These are phyloP conservation scores for Caenorhabditis becei DNA, from an alignment of 2,888 invertebrate species.

Conservation along the genomic window DNA sequence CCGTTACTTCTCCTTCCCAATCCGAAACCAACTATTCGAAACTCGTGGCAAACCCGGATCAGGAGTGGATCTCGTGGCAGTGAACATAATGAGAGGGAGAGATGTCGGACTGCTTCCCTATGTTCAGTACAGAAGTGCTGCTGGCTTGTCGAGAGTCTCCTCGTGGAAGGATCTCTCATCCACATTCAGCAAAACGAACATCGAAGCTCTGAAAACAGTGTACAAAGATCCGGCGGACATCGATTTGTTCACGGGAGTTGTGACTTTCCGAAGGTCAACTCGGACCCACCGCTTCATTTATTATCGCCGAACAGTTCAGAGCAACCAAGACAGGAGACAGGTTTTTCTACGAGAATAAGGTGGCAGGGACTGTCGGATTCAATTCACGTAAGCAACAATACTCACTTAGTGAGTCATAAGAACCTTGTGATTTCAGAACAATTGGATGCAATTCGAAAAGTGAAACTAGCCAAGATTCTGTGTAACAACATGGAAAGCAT, in stretches of 20 bases:
- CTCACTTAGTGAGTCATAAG: background rate
- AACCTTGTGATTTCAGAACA: conserved; percentile 15
- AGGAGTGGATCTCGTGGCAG: conserved; percentile 91
- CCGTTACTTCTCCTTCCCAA: conserved; percentile 68
- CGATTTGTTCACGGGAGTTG: conserved; percentile 69
- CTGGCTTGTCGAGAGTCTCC: conserved; percentile 52
- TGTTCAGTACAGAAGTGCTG: conserved; percentile 36
- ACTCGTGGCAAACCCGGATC: conserved; percentile 87
- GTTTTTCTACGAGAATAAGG: conserved; percentile 68
- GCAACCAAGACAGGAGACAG: conserved; percentile 67
- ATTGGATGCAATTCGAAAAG: conserved; percentile 45
- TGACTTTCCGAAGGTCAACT: conserved; percentile 62
- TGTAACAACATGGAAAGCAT: conserved; percentile 43
- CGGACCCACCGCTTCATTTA: conserved; percentile 68
- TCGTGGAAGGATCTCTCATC: conserved; percentile 64
- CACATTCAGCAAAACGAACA: conserved; percentile 58
- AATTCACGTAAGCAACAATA: background rate
- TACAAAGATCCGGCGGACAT: conserved; percentile 70
- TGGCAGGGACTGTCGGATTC: conserved; percentile 43
- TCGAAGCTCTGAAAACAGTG: conserved; percentile 58
- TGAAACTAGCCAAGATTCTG: conserved; percentile 53
- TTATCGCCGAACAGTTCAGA: conserved; percentile 69
- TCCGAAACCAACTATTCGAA: conserved; percentile 86
- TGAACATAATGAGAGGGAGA: conserved; percentile 89
- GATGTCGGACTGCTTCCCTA: conserved; percentile 67